Conservation (phyloP, 2,888 invertebrate species). For the Hemaris fuciformis region DNA sequence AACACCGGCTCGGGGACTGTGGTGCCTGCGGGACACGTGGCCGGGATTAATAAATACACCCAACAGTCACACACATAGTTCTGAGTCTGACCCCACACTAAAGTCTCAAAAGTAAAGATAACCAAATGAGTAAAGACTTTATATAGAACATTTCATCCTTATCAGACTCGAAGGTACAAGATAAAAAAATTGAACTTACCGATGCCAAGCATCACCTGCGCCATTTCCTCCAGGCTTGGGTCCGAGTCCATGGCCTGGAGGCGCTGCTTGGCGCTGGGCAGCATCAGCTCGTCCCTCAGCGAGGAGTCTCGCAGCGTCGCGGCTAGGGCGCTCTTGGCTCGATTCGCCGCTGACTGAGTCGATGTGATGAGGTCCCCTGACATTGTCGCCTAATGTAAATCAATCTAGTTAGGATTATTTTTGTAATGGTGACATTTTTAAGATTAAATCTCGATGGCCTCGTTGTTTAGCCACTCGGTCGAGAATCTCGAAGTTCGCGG, state of each 20-base stretch:
- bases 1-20: conserved; percentile 96
- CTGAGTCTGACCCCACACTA: no score
- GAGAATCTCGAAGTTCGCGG: no score
- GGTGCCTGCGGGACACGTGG: no score
- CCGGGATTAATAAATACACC: no score
- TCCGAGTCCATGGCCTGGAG: conserved; percentile 48
- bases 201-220: conserved; percentile 61
- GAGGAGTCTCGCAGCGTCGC: conserved; percentile 36
- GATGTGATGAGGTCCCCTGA: conserved; percentile 89
- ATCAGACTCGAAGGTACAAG: background rate
- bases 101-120: no score
- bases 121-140: no score
- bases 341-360: conserved; percentile 77
- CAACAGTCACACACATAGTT: background rate
- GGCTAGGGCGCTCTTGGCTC: conserved; percentile 77
- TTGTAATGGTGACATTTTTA: no score
- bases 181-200: conserved; percentile 41
- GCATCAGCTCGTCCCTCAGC: conserved; percentile 41
- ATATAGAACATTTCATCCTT: no score
- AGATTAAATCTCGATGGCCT: no score
- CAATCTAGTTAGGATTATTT: background rate
- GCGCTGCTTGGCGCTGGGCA: conserved; percentile 55
- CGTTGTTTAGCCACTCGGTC: no score
- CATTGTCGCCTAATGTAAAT: conserved; percentile 77
- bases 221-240: conserved; percentile 49